Percentiles rank a stretch among this genome's conserved stretches.
Conservation (phyloP, 2,113 vertebrate species). For the Scomber colias region DNA sequence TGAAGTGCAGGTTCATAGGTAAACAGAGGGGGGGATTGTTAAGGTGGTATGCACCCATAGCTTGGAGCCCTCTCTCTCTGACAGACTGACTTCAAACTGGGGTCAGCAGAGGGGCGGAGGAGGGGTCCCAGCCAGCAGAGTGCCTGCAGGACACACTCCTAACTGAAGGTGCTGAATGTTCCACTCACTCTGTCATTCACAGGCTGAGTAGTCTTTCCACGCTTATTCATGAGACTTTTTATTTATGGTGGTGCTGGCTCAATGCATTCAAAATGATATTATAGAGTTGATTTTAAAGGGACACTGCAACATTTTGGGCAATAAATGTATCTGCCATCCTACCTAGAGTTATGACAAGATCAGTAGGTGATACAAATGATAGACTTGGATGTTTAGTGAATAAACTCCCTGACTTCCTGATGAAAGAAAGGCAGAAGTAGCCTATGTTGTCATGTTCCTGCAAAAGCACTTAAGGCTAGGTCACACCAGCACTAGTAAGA, state of each 20-base stretch:
- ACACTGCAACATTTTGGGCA: background rate
- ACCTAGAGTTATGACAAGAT: background rate
- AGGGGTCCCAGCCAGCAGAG: slow-evolving; percentile 2
- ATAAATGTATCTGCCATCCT: background rate
- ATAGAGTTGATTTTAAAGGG: background rate
- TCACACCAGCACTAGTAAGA: too few species aligned
- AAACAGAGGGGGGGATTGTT: slow-evolving; percentile 17
- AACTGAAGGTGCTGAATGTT: slow-evolving; percentile 23
- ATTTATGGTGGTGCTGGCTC: background rate
- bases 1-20: slow-evolving; percentile 75
- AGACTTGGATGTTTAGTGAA: too few species aligned
- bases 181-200: slow-evolving; percentile 16
- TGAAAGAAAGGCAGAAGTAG: too few species aligned
- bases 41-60: slow-evolving; percentile 47
- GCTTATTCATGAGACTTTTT: slow-evolving; percentile 3
- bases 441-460: too few species aligned
- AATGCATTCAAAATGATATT: background rate
- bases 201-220: slow-evolving; percentile 26
- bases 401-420: too few species aligned
- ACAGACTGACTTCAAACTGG: slow-evolving; percentile 27
- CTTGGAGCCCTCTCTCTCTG: slow-evolving; percentile 22
- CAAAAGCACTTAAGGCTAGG: too few species aligned
- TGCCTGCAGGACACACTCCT: slow-evolving; percentile 1
- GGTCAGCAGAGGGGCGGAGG: slow-evolving; percentile 46
- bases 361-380: too few species aligned